Conservation (phyloP, 2,113 vertebrate genomes). For the Coracopsis vasa region DNA sequence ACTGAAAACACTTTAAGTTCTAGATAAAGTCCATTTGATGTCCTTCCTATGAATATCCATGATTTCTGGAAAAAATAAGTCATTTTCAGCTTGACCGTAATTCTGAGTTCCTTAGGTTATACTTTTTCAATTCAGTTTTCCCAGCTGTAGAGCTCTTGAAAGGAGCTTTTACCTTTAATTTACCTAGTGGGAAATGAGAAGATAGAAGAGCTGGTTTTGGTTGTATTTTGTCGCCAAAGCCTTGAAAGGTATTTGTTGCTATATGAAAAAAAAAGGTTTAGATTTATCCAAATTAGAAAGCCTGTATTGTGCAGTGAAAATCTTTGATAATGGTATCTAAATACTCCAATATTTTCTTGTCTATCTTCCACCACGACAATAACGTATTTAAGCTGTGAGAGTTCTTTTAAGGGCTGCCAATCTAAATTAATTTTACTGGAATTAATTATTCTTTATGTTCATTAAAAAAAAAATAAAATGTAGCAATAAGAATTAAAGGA, state of each 20-base stretch:
- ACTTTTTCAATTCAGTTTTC: not conserved
- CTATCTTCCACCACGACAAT: not conserved
- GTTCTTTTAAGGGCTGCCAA: not conserved
- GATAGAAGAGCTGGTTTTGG: not conserved
- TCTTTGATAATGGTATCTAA: not conserved
- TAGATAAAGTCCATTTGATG: not conserved
- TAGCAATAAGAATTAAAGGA: not conserved
- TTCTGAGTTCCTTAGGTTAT: not conserved
- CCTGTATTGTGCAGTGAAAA: not conserved
- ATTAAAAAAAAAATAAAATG: conserved; percentile 27
- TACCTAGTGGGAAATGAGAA: not conserved
- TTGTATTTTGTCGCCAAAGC: not conserved
- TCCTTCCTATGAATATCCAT: not conserved
- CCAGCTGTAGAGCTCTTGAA: not conserved
- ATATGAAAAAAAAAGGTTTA: not conserved
- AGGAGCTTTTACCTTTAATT: not conserved
- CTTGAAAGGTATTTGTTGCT: not conserved
- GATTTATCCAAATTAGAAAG: not conserved
- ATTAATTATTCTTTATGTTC: conserved; percentile 31
- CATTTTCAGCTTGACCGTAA: not conserved
- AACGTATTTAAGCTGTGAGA: conserved; percentile 11
- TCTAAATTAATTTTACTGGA: conserved; percentile 21
- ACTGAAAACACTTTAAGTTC: not conserved
- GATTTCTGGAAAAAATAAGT: not conserved
- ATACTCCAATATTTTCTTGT: not conserved